Evolutionary conservation across 1,140 invertebrate species (phyloP), one percentile per base, ranked within the genome.

Genomic region (Phocides pigmalion): DNA sequence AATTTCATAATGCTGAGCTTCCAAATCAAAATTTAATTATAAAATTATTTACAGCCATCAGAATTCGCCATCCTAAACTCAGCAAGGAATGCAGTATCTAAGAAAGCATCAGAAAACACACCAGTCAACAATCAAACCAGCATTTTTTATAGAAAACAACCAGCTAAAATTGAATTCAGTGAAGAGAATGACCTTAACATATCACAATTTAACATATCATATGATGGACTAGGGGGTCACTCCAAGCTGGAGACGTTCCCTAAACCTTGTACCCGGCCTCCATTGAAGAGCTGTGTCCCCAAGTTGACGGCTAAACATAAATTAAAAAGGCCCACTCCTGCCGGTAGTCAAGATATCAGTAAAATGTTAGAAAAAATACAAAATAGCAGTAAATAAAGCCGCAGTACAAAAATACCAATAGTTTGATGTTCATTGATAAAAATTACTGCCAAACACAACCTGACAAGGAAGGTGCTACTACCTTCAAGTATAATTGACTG

Each of bases 141-240:
- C 61, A 87, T 87, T 41, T 86, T 89, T 32, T 77, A 81, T 14
- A 81, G 79, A 35, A 86, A 81, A 19, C 70, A 80, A 37, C 53
- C 72, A 0, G 16, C 77, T 0, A 71, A 67, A 19, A 47, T 83
- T 3, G 66, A 70, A 0, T 54, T 77, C 0, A 46, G 69, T 2
- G 49, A 72, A 19, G 72, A 79, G 6, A 74, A 74, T 35, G 64
- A 74, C 4, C 19, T 59, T 0, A 66, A 68, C n/a, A 41, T 59
- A 8, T 62, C 59, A 0, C 68, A 83, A 16, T 47, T 81, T 4
- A 75, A 87, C 15, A 77, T 81, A 4, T 78, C 80, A 0, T 90
- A 87, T 35, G 83, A 92, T 22, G 90, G 90, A 0, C 72, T 91
- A 3, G 90, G 90, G 0, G 89, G 89, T 8, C 90, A 91, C 64